These are phyloP conservation scores for Pyrocephalus nanus DNA, from an alignment of 2,797 vertebrate genomes.

Conservation along the genomic window DNA sequence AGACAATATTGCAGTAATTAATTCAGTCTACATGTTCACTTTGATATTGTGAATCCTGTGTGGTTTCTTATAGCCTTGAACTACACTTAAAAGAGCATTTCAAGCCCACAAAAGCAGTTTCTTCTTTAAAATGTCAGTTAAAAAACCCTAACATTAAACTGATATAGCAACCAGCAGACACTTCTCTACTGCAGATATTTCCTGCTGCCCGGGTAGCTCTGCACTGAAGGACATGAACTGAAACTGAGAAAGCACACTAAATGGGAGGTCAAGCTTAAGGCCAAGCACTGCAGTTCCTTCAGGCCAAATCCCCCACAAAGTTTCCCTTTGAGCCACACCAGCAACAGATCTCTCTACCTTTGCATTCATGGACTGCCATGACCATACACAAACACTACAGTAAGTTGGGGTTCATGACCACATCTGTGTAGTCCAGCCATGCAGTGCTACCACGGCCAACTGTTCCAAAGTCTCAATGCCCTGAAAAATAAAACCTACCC, in stretches of 20 bases:
- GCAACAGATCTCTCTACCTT: background rate
- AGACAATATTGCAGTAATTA: background rate
- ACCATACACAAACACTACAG: fast-evolving
- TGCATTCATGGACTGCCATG: background rate
- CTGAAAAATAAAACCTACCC: background rate
- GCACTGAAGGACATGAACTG: background rate
- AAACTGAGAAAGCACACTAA: background rate
- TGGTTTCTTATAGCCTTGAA: background rate
- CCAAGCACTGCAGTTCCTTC: background rate
- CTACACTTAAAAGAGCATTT: background rate
- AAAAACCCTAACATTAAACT: background rate
- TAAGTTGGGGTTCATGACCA: background rate
- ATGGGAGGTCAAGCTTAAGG: background rate
- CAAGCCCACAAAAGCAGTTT: background rate
- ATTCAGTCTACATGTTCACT: background rate
- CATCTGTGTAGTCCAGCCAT: background rate
- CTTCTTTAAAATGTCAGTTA: background rate
- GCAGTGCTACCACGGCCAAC: background rate
- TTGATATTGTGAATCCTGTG: background rate
- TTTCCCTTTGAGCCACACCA: background rate
- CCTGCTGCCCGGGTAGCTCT: background rate
- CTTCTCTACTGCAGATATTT: background rate
- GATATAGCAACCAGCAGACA: background rate
- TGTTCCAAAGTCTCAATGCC: background rate
- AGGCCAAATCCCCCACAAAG: background rate